phyloP scores from a whole-genome alignment of 2,797 vertebrate genomes.

The Crenuchus spilurus region DNA sequence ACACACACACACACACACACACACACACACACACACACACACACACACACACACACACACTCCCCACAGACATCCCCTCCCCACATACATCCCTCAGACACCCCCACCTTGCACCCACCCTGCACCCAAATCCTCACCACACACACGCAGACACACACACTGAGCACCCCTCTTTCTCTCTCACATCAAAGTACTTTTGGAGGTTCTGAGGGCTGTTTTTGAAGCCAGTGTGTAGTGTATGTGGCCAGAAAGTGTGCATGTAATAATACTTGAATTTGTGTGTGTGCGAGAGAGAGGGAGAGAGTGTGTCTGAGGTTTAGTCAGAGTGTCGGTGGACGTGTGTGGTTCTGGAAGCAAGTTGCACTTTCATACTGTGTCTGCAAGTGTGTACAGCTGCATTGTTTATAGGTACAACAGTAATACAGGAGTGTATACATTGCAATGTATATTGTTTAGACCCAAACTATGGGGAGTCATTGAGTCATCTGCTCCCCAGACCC shows the following conservation, averaged over 20 bases:
- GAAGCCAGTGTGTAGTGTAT: constrained; percentile 35
- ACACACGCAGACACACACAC: constrained; percentile 29
- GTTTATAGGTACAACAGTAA: no score
- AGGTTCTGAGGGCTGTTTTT: constrained; percentile 35
- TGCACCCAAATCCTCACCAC: constrained; percentile 44
- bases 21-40: constrained; percentile 47
- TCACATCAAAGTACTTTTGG: constrained; percentile 39
- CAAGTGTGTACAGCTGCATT: constrained; percentile 1
- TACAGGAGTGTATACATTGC: constrained; percentile 51
- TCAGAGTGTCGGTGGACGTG: background rate
- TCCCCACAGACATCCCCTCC: constrained; percentile 29
- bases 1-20: no score
- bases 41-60: constrained; percentile 41
- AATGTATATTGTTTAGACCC: no score
- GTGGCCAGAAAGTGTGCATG: constrained; percentile 30
- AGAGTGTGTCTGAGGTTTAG: background rate
- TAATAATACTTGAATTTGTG: constrained; percentile 20
- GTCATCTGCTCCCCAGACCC: no score
- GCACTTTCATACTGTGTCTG: background rate
- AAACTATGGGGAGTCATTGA: no score
- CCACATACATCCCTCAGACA: constrained; percentile 63
- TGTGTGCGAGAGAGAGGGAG: constrained; percentile 16
- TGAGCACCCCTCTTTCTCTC: constrained; percentile 61
- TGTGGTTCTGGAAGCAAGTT: background rate
- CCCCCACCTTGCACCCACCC: constrained; percentile 62